Evolutionary conservation across 92 coral and sea anemone species (phyloP).

Genomic region (Nematostella vectensis): DNA sequence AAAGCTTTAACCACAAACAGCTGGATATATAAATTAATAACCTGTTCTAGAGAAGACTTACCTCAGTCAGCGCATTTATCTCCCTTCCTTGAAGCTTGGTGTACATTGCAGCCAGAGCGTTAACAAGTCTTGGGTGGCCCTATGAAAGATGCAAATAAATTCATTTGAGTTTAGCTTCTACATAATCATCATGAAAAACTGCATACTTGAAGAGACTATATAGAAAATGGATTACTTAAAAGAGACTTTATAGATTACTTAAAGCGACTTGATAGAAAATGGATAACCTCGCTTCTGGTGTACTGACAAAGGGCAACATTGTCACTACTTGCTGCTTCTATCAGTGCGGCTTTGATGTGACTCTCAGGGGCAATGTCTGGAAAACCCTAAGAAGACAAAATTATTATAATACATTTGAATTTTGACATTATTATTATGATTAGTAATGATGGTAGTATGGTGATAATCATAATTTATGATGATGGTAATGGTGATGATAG

Average conservation of each 20-base stretch:
- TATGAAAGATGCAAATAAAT: too few species aligned
- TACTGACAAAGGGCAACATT: constrained; percentile 60
- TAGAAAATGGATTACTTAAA: too few species aligned
- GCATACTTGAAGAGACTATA: too few species aligned
- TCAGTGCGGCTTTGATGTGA: constrained; percentile 55
- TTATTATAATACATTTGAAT: background rate
- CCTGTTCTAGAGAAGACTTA: constrained; percentile 2
- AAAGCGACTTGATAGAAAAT: too few species aligned
- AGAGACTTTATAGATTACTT: too few species aligned
- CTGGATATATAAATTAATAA: background rate
- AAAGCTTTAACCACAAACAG: background rate
- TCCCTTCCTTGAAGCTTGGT: constrained; percentile 56
- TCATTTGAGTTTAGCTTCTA: background rate
- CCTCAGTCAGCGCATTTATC: constrained; percentile 82
- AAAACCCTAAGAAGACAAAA: background rate
- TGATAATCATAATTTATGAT: too few species aligned
- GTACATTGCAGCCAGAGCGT: constrained; percentile 70
- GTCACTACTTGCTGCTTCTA: constrained; percentile 37
- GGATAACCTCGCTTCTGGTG: constrained; percentile 84
- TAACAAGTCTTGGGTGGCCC: constrained; percentile 86
- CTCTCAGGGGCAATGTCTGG: constrained; percentile 59
- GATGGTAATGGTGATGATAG: too few species aligned
- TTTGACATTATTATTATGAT: constrained; percentile 10
- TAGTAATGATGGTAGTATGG: too few species aligned
- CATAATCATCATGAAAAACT: too few species aligned